Evolutionary conservation across 2,797 vertebrate species (phyloP), one percentile per base, ranked within the genome.

Genomic region (Rallus crepitans): DNA sequence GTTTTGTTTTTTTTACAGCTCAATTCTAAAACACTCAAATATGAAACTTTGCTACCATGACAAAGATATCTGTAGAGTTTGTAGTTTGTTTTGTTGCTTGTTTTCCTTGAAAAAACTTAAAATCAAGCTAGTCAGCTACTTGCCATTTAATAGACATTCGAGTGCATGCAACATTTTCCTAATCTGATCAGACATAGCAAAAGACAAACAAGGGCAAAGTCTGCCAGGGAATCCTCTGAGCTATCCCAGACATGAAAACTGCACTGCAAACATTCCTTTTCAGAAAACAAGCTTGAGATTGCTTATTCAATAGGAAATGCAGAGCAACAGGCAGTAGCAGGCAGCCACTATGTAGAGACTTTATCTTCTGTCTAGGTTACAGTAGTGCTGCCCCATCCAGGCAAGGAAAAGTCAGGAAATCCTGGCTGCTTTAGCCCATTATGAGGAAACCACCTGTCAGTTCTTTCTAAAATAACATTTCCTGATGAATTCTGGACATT

Each of bases 301-400:
- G 7, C 30, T 30, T 20, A 39, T 42, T 73, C 9, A 31, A 30
- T 5, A 9, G 7, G 12, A n/a, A 82, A 86, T 7, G 16, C 2
- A 6, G 81, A 63, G 57, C 47, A 70, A 66, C 19, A 61, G 15
- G 19, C 23, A 71, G 1, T 1, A 82, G 24, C 15, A 57, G 40
- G 31, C 7, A 6, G 78, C 42, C 4, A 2, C 25, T 63, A 27
- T 16, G 4, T 14, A 66, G 56, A 70, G 16, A 4, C 88, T 83
- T 63, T 37, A 25, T n/a, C 17, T 13, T 70, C 5, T 80, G 65
- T 17, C 30, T 11, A 55, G 7, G 2, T 82, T 79, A 27, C 47
- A 71, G 28, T 19, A 52, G 5, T 52, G 27, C 33, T 0, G 0
- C 27, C 56, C 12, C 27, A 53, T 56, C n/a, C 50, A 60, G 47